A percentile compares a stretch with the other conserved stretches of the same genome.
phyloP scores from a whole-genome alignment of 2,113 vertebrate species.

The Platycercus adscitus region DNA sequence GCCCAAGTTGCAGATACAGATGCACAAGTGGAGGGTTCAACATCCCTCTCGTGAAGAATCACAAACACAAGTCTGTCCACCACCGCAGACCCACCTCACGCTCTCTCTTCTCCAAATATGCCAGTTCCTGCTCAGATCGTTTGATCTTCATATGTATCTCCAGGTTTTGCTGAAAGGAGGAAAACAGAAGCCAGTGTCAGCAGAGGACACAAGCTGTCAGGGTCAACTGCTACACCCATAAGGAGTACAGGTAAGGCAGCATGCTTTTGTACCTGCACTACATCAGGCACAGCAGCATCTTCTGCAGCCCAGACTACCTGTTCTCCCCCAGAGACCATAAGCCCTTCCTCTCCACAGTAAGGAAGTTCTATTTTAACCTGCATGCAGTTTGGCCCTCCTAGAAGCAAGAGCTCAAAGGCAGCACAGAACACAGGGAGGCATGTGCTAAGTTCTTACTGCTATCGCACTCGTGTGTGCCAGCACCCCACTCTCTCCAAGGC shows the following conservation, averaged over 20 bases:
- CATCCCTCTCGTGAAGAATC: neutral
- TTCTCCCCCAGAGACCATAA: neutral
- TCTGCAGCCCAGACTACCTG: neutral
- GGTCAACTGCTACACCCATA: neutral
- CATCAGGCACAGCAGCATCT: neutral
- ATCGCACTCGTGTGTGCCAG: neutral
- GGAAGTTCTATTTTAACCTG: neutral
- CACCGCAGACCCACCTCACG: conserved; percentile 75
- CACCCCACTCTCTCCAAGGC: neutral
- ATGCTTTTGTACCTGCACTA: neutral
- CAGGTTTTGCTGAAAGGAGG: conserved; percentile 91
- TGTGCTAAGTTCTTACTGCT: neutral
- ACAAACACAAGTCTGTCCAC: neutral
- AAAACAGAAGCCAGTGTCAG: conserved; percentile 24
- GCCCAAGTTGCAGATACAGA: neutral
- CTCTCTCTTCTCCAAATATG: conserved; percentile 93
- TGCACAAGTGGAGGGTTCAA: neutral
- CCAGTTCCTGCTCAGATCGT: conserved; percentile 91
- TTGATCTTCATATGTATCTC: conserved; percentile 97
- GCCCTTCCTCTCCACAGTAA: neutral
- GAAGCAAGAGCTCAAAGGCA: conserved; percentile 2
- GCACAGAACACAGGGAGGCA: neutral
- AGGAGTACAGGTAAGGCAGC: neutral
- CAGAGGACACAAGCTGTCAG: neutral
- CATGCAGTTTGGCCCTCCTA: neutral